Evolutionary conservation across 2,797 vertebrate genomes (phyloP), one percentile per base, ranked within the genome.

Genomic region (Periparus ater): DNA sequence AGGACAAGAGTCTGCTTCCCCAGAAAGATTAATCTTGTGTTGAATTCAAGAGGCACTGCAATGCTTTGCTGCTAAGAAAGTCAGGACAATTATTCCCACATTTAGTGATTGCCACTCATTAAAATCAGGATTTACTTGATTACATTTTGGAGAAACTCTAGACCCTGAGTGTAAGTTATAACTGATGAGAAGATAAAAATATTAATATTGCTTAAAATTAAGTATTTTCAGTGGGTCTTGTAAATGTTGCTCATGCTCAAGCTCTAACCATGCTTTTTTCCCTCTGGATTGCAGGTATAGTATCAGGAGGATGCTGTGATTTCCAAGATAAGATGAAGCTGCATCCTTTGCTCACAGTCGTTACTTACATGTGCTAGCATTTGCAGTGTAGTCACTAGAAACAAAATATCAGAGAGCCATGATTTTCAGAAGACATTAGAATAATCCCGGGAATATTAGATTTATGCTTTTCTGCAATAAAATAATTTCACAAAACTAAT

Each of bases 91-190:
- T 76, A 74, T 26, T 92, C 14, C 48, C 53, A 61, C 76, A 32
- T 82, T 93, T 74, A 82, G 50, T 75, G 91, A 93, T 36, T 73
- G 25, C 80, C 25, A 34, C 48, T 93, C 61, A 82, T 67, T 92
- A 81, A 96, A 92, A 75, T 53, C 36, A 79, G 27, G 38, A 62
- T 73, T 92, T 51, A 66, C 44, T 84, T 82, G 53, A 91, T 63
- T 48, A 87, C 51, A 13, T 48, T 88, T 93, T 70, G 38, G 65
- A 87, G 81, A 65, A 90, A 86, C 11, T 88, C 63, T 88, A 85
- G 34, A 36, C 50, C 42, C 50, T 21, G 57, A 63, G 45, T 36
- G 19, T 47, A 85, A 86, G 73, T 75, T 53, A 19, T 54, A 91
- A 95, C 60, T 40, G 25, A 72, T 55, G 53, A 73, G 22, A 91